Base-by-base conservation (phyloP, 1,140 invertebrate species). In the Anastrepha ludens region DNA sequence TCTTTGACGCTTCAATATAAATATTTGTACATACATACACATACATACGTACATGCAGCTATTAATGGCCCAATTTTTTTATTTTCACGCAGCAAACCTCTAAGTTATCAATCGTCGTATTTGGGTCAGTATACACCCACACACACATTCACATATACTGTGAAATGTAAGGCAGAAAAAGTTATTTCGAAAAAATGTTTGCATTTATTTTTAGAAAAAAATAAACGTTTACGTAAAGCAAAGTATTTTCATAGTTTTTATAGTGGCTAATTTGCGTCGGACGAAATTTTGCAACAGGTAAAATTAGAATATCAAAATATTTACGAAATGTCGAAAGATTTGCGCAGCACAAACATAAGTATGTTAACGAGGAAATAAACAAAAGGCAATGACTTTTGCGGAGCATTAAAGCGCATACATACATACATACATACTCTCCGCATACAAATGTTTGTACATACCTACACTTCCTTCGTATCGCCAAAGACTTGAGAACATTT, bases 221-320 rank as follows among this genome's bases (percentile, higher is more conserved):
- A 15, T 5, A 81, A 81, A 81, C 3, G 7, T 7, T 29, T 81
- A 81, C 20, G 74, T 81, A 55, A 81, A 74, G 67, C 17, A 29
- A 41, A 5, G 41, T 47, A 44, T 47, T 70, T 78, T 78, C 74
- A 50, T 50, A 20, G 64, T 11, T 29, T 62, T 1, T 62, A 81
- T 55, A 11, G 13, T 62, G 60, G 74, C 74, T 55, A 81, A 81
- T 81, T 55, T 81, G 74, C 47, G 47, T 55, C n/a, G 74, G 17
- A 20, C 8, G 17, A 55, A 81, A 20, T 55, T 81, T 81, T 81
- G 74, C 67, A 44, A 39, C 67, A 47, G 67, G 67, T 74, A 81
- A 81, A 55, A 81, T 81, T 81, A 81, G 47, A 81, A 81, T 55
- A 81, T 81, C 47, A 55, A 81, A 50, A 81, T 81, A 81, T 81